phyloP scores from a whole-genome alignment of 2,113 vertebrate genomes.

The Xyrauchen texanus region DNA sequence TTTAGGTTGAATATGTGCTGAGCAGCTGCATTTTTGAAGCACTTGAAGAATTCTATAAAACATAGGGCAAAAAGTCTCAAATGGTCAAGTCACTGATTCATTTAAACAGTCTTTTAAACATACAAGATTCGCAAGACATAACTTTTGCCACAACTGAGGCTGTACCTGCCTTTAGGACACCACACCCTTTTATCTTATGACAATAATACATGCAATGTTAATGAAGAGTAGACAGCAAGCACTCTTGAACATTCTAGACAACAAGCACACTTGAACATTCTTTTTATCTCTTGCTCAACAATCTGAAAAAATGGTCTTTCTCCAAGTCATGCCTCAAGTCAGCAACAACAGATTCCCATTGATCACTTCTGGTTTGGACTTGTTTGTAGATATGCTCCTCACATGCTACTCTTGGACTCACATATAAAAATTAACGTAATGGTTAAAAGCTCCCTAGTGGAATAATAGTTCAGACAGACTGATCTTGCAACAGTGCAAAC shows the following conservation, averaged over 20 bases:
- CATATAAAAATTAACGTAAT: no score
- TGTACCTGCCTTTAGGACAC: not conserved
- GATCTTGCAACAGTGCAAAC: no score
- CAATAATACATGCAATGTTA: not conserved
- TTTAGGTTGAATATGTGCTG: no score
- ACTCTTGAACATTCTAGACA: not conserved
- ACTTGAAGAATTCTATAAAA: not conserved
- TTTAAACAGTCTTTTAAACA: no score
- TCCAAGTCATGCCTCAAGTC: not conserved
- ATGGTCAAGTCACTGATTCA: no score
- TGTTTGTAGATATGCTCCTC: not conserved
- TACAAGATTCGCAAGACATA: no score
- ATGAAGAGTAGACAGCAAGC: not conserved
- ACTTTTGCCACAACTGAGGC: not conserved
- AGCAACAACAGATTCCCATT: not conserved
- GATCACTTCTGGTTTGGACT: slow-evolving; percentile 10
- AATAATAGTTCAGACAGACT: no score
- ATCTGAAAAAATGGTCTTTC: not conserved
- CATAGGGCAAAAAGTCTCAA: no score
- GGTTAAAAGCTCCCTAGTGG: no score
- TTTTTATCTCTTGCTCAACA: not conserved
- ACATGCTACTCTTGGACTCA: no score
- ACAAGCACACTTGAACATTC: not conserved
- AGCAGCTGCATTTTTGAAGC: not conserved
- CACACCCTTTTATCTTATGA: not conserved